These are phyloP conservation scores for Fulica atra DNA, from an alignment of 2,113 vertebrate genomes.

Conservation along the genomic window DNA sequence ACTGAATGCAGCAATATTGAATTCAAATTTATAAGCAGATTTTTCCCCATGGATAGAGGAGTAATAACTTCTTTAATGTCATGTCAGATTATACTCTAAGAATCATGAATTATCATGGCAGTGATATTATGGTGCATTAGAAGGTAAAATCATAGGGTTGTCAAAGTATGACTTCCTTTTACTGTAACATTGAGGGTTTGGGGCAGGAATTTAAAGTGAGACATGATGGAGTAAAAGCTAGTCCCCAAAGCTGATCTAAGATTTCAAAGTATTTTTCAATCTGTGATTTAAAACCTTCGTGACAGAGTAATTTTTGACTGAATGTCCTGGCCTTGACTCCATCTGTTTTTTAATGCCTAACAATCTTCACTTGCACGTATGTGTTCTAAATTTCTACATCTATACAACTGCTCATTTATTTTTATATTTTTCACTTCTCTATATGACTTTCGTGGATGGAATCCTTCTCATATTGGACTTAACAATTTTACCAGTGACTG, in stretches of 20 bases:
- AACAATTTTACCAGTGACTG: background rate
- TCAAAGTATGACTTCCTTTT: background rate
- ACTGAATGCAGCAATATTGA: background rate
- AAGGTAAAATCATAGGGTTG: background rate
- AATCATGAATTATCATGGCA: background rate
- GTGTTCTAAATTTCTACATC: background rate
- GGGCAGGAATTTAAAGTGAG: background rate
- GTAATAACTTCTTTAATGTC: background rate
- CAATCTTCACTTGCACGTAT: background rate
- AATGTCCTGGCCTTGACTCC: background rate
- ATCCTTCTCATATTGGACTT: background rate
- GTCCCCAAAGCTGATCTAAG: background rate
- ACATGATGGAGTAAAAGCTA: background rate
- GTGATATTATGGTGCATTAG: background rate
- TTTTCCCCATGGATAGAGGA: background rate
- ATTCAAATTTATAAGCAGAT: background rate
- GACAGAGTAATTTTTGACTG: background rate
- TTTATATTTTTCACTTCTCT: background rate
- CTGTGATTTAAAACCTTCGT: background rate
- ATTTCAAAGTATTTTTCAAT: slow-evolving; percentile 14
- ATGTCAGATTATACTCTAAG: background rate
- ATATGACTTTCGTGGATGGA: background rate
- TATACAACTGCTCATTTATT: background rate
- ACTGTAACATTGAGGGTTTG: background rate
- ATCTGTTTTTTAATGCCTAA: background rate